Evolutionary conservation across 1,140 invertebrate species (phyloP).

Genomic region (Dinoponera quadriceps): DNA sequence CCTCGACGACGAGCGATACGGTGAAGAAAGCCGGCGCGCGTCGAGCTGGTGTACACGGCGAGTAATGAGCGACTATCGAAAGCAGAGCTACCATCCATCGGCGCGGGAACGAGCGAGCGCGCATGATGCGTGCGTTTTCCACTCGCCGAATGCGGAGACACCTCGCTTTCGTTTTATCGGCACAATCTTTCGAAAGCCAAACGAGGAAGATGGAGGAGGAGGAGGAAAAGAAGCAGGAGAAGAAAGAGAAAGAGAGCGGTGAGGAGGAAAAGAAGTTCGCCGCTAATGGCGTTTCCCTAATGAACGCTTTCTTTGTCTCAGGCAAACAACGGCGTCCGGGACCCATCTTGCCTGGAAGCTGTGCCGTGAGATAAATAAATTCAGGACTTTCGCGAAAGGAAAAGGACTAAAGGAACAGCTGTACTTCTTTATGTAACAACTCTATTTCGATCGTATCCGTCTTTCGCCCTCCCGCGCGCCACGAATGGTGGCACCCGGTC

Average conservation of each 20-base stretch:
- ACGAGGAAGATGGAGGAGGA: conserved; percentile 46
- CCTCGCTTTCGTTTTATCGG: conserved; percentile 43
- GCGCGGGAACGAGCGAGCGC: conserved; percentile 33
- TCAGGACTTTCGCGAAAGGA: conserved; percentile 51
- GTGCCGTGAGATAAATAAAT: conserved; percentile 69
- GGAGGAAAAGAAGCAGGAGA: conserved; percentile 38
- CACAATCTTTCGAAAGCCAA: conserved; percentile 33
- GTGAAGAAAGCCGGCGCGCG: conserved; percentile 12
- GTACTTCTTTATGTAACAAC: conserved; percentile 46
- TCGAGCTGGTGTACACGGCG: conserved; percentile 52
- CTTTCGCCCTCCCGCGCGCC: not conserved
- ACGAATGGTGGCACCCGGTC: not conserved
- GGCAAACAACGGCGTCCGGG: conserved; percentile 75
- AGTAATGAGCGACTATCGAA: conserved; percentile 54
- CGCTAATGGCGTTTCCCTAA: conserved; percentile 82
- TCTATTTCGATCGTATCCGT: conserved; percentile 30
- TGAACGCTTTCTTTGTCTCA: conserved; percentile 82
- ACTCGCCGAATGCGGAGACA: conserved; percentile 40
- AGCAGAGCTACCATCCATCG: conserved; percentile 3
- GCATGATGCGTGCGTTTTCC: conserved; percentile 52
- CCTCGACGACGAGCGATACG: conserved; percentile 19
- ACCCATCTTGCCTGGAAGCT: conserved; percentile 53
- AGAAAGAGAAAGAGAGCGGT: conserved; percentile 40
- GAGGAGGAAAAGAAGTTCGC: conserved; percentile 67
- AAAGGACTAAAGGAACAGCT: conserved; percentile 20